Percentiles rank a stretch among this genome's conserved stretches.
Evolutionary conservation across 2,888 invertebrate species (phyloP).

Genomic region (Drosophila gaucha): DNA sequence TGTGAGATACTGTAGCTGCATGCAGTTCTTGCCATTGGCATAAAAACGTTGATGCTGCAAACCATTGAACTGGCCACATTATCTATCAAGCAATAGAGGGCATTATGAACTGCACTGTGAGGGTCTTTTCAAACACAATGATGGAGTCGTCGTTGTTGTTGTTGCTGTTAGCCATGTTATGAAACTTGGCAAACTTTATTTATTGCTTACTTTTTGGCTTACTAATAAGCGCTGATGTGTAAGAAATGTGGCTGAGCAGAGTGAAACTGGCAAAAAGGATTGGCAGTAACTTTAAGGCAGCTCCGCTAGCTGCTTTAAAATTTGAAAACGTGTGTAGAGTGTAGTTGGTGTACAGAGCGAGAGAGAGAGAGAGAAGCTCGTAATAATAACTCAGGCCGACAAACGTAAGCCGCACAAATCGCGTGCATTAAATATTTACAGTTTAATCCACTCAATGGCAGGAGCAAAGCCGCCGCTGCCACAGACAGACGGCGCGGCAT

Average conservation of each 20-base stretch:
- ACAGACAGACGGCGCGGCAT: constrained; percentile 43
- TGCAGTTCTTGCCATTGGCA: constrained; percentile 40
- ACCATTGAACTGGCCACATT: constrained; percentile 43
- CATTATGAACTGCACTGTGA: constrained; percentile 43
- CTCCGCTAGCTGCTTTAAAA: constrained; percentile 26
- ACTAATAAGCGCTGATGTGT: constrained; percentile 62
- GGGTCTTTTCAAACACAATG: constrained; percentile 6
- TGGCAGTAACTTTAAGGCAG: constrained; percentile 24
- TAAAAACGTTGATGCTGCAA: constrained; percentile 32
- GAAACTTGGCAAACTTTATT: constrained; percentile 46
- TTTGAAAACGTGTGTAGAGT: neutral
- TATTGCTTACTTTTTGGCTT: constrained; percentile 57
- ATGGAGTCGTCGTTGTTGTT: constrained; percentile 11
- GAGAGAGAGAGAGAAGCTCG: no score
- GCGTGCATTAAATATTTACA: constrained; percentile 76
- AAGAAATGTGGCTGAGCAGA: constrained; percentile 25
- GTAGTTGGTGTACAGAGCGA: neutral
- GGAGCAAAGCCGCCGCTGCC: constrained; percentile 54
- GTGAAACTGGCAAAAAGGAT: constrained; percentile 5
- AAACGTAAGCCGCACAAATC: constrained; percentile 68
- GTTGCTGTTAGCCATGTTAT: constrained; percentile 26
- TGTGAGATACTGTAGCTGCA: constrained; percentile 35
- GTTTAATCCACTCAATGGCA: constrained; percentile 80
- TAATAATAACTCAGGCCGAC: constrained; percentile 67
- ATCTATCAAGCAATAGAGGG: constrained; percentile 26